Conservation (phyloP, 2,113 vertebrate genomes). For the Nycticryphes semicollaris region DNA sequence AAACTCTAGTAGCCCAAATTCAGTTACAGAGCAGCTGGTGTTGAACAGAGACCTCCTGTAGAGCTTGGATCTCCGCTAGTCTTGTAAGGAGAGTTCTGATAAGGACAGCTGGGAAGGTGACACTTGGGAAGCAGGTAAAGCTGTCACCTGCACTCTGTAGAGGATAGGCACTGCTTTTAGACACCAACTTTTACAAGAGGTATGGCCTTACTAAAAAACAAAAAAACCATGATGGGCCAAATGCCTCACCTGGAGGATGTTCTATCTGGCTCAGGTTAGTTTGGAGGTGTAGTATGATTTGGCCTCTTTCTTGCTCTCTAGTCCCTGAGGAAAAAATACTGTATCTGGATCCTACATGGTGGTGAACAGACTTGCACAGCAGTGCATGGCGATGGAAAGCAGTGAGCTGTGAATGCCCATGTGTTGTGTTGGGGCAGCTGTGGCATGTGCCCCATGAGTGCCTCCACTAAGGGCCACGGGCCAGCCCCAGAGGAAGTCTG, state of each 20-base stretch:
- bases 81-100: neutral
- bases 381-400: neutral
- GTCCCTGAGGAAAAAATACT: neutral
- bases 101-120: neutral
- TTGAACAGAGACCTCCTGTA: neutral
- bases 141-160: neutral
- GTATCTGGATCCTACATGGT: neutral
- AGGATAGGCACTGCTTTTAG: neutral
- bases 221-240: accelerated
- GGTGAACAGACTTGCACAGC: neutral
- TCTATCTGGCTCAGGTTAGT: neutral
- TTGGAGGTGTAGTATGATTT: neutral
- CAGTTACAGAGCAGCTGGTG: neutral
- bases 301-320: neutral
- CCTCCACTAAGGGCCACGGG: neutral
- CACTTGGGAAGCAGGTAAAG: neutral
- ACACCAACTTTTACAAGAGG: neutral
- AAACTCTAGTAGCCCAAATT: neutral
- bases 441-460: no score
- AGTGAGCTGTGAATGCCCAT: neutral
- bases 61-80: neutral
- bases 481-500: neutral
- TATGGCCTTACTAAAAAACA: neutral
- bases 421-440: neutral
- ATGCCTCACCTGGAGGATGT: neutral